Evolutionary conservation across 2,113 vertebrate genomes (phyloP).

Genomic region (Peromyscus polionotus): DNA sequence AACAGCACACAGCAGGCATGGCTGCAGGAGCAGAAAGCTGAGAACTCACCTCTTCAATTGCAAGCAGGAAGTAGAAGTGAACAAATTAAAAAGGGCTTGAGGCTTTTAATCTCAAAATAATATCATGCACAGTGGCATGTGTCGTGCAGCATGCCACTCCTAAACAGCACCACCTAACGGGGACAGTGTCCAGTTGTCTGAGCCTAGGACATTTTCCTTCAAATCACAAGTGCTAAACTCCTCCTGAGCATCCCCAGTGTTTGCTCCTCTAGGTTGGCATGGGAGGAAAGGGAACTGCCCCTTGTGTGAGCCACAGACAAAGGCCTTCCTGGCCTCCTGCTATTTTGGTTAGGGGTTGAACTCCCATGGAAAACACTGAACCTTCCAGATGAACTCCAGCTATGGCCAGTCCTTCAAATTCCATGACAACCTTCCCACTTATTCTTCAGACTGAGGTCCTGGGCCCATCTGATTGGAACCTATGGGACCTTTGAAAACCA

Average conservation of each 20-base stretch:
- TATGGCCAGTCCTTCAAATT: neutral
- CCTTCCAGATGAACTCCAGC: neutral
- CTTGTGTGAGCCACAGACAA: rapidly evolving
- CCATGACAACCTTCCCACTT: neutral
- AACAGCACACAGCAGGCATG: neutral
- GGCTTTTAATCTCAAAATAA: neutral
- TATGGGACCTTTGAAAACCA: neutral
- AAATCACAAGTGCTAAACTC: neutral
- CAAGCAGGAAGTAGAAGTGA: neutral
- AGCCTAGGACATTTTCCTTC: neutral
- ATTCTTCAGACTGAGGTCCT: neutral
- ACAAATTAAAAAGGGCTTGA: neutral
- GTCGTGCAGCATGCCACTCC: neutral
- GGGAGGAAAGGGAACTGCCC: neutral
- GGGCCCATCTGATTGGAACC: neutral
- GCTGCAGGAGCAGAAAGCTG: neutral
- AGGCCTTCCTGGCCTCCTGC: neutral
- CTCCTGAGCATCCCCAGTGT: neutral
- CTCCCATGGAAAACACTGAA: neutral
- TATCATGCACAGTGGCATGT: too few relatives aligned
- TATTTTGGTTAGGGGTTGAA: neutral
- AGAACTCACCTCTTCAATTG: neutral
- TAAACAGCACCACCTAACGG: neutral
- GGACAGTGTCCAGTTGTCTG: neutral
- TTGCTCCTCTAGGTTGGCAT: neutral